Base-by-base conservation (phyloP, 1,140 invertebrate genomes). In the Mercenaria mercenaria region DNA sequence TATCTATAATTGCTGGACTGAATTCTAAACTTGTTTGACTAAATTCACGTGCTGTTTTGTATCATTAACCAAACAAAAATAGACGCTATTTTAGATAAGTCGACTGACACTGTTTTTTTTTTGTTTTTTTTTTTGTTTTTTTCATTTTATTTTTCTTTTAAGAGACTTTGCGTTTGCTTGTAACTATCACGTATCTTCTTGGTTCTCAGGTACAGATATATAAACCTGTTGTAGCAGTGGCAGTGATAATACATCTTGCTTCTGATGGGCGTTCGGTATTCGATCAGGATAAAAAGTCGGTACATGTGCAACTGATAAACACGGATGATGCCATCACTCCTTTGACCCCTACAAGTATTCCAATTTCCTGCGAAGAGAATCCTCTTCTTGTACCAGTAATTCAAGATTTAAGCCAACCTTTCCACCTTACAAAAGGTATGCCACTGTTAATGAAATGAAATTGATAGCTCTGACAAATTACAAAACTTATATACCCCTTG, bases 241-340 rank as follows among this genome's bases (percentile, higher is more conserved):
- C 82, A 4, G 92, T 94, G 0, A 90, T 94, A n/a, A 85, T 94
- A 18, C 91, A 95, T 82, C 80, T 95, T 11, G 93, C 88, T 2
- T 91, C 95, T 0, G 95, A 94, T 79, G 92, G 93, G 23, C 87
- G 87, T 2, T 92, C 84, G 0, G 74, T 90, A 11, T 56, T 67
- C 56, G 88, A 85, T 56, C 86, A 82, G 32, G 77, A 91, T 20
- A 72, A 72, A 41, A 92, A 91, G 84, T 81, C 47, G 20, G 23
- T 94, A 3, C 80, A 79, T 37, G 87, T 93, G 15, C 81, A 86
- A 43, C 77, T 93, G 56, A 90, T 93, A 15, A 87, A 79, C 32
- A 76, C 61, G 3, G 77, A 92, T 23, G 91, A 90, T 39, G 52
- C 79, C 6, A 61, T 80, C 15, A 41, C 80, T 18, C 13, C 72